Evolutionary conservation across 2,113 vertebrate species (phyloP), one percentile per base, ranked within the genome.

Genomic region (Tiliqua scincoides): DNA sequence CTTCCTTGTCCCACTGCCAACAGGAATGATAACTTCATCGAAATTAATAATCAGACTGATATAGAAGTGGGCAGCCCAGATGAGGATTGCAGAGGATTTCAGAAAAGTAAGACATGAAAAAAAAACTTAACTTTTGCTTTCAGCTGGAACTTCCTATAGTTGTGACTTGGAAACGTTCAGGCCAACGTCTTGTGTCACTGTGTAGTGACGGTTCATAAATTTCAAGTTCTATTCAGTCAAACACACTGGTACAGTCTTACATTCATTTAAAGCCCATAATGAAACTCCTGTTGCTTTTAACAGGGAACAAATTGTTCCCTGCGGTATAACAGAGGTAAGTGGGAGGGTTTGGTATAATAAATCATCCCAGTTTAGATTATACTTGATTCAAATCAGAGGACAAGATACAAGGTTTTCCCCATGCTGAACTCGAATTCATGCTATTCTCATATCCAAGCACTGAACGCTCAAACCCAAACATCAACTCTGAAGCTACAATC

Each of bases 261-360:
- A 68, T 40, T 79, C 17, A 85, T 79, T 85, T 68, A 57, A 78
- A 70, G 74, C 63, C 75, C 78, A 59, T 79, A 70, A 85, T 59
- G 18, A 85, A 79, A 70, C 25, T 70, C 74, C 65, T 40, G 27
- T 79, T 78, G 25, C 75, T 85, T 84, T 78, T 78, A 61, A 70
- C 57, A 57, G 21, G 12, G 52, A 25, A 3, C 3, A 35, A 61
- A 23, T 52, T 2, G 63, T 30, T 32, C 43, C 75, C 48, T 32
- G 15, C 70, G 54, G 67, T 74, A 57, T 59, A 37, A 43, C 35
- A 40, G 75, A 61, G 37, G 52, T 21, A 79, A 85, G 52, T 67
- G n/a, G 30, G 54, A 67, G 30, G 35, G 21, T 76, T 27, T 57
- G 52, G 52, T 40, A 54, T 52, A 85, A 59, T 79, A 70, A 73